These are phyloP conservation scores for Ageneiosus marmoratus DNA, from an alignment of 2,113 vertebrate genomes.

Conservation along the genomic window DNA sequence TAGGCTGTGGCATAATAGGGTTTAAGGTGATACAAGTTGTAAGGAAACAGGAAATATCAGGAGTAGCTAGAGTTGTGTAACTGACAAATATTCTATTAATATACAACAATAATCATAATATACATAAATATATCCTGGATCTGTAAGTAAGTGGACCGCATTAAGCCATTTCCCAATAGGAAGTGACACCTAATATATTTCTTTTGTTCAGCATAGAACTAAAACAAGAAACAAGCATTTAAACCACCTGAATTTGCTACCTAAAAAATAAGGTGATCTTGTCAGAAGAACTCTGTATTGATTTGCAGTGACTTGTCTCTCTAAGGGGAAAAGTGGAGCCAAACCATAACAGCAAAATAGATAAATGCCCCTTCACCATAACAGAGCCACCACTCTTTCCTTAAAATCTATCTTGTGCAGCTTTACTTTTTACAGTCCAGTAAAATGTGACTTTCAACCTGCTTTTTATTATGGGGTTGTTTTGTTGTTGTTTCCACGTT, in stretches of 20 bases:
- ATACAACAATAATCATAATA: neutral
- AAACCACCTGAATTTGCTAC: neutral
- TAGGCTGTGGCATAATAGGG: neutral
- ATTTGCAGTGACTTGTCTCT: neutral
- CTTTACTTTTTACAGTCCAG: neutral
- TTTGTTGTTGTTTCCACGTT: neutral
- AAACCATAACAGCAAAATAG: neutral
- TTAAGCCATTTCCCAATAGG: neutral
- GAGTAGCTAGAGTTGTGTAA: neutral
- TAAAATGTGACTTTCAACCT: neutral
- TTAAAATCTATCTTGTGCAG: neutral
- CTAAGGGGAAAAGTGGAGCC: too few species aligned
- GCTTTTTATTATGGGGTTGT: neutral
- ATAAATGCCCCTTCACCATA: neutral
- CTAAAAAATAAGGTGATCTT: neutral
- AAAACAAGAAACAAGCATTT: neutral
- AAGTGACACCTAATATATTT: neutral
- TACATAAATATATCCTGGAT: neutral
- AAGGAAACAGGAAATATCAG: neutral
- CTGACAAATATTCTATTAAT: neutral
- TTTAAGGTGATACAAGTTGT: neutral
- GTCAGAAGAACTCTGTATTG: neutral
- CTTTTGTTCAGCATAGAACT: neutral
- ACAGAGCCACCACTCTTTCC: neutral
- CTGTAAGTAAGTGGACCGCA: neutral